These are phyloP conservation scores for Marmota flaviventris DNA, from an alignment of 2,113 vertebrate genomes.

Conservation along the genomic window DNA sequence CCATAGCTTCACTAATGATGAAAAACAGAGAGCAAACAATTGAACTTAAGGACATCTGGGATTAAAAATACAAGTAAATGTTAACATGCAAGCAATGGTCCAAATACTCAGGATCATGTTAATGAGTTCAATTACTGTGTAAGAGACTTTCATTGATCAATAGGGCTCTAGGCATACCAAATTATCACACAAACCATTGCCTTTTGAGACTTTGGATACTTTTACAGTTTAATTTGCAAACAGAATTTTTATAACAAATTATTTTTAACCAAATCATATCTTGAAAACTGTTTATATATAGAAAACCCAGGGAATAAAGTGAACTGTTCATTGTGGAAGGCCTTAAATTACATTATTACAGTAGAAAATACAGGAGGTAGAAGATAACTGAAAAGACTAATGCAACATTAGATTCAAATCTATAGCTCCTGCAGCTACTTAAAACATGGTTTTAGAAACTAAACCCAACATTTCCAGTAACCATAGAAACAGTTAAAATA, in stretches of 20 bases:
- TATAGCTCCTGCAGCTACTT: slow-evolving; percentile 89
- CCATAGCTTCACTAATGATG: slow-evolving; percentile 56
- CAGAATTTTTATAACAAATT: slow-evolving; percentile 86
- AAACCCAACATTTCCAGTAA: slow-evolving; percentile 86
- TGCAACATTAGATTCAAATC: slow-evolving; percentile 89
- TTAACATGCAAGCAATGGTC: slow-evolving; percentile 56
- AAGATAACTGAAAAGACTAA: slow-evolving; percentile 91
- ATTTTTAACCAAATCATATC: slow-evolving; percentile 84
- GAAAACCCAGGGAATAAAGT: slow-evolving; percentile 91
- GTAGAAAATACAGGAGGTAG: slow-evolving; percentile 95
- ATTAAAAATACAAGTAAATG: slow-evolving; percentile 59
- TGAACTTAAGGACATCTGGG: slow-evolving; percentile 25
- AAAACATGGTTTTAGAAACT: slow-evolving; percentile 89
- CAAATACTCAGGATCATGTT: slow-evolving; percentile 30
- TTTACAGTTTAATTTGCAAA: slow-evolving; percentile 88
- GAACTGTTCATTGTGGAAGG: slow-evolving; percentile 90
- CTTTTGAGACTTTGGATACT: slow-evolving; percentile 78
- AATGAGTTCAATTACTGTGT: slow-evolving; percentile 31
- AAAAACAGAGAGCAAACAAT: slow-evolving; percentile 62
- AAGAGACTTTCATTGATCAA: slow-evolving; percentile 57
- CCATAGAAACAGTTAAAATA: slow-evolving; percentile 89
- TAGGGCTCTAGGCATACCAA: slow-evolving; percentile 74
- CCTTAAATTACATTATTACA: slow-evolving; percentile 93
- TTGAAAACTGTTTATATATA: slow-evolving; percentile 88
- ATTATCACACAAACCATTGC: slow-evolving; percentile 72